phyloP scores from a whole-genome alignment of 2,888 invertebrate species.

The Agrochola lychnidis region DNA sequence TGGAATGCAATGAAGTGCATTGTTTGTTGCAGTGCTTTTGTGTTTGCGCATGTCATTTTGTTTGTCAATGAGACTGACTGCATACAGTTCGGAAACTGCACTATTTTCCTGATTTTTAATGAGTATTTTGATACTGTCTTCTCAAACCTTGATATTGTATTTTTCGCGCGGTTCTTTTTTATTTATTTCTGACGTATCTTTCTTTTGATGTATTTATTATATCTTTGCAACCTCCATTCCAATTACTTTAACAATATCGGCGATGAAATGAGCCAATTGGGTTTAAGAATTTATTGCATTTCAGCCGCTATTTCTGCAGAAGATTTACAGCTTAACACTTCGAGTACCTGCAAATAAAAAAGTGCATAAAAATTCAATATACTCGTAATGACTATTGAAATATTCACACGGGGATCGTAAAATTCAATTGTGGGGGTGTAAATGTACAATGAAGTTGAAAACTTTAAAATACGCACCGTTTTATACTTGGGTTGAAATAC shows the following conservation, averaged over 20 bases:
- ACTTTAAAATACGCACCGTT: conserved; percentile 71
- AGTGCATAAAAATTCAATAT: conserved; percentile 71
- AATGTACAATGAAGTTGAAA: conserved; percentile 71
- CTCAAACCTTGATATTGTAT: not conserved
- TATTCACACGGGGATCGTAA: conserved; percentile 75
- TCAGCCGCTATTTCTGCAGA: conserved; percentile 49
- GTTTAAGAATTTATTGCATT: conserved; percentile 57
- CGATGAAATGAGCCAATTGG: conserved; percentile 50
- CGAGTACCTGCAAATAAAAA: conserved; percentile 70
- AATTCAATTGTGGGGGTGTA: conserved; percentile 77
- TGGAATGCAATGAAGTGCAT: conserved; percentile 46
- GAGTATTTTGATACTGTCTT: not conserved
- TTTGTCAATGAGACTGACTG: not conserved
- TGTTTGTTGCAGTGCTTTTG: conserved; percentile 26
- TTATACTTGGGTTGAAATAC: conserved; percentile 69
- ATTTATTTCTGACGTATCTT: conserved; percentile 22
- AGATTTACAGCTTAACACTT: conserved; percentile 65
- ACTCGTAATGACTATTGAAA: conserved; percentile 68
- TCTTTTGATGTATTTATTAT: conserved; percentile 49
- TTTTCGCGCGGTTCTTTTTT: conserved; percentile 19
- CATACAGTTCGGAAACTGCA: not conserved
- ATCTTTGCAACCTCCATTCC: conserved; percentile 28
- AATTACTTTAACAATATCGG: conserved; percentile 52
- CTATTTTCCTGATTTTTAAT: conserved; percentile 1
- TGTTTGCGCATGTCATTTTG: conserved; percentile 13